Evolutionary conservation across 2,888 invertebrate genomes (phyloP).

Genomic region (Drosophila limbata): DNA sequence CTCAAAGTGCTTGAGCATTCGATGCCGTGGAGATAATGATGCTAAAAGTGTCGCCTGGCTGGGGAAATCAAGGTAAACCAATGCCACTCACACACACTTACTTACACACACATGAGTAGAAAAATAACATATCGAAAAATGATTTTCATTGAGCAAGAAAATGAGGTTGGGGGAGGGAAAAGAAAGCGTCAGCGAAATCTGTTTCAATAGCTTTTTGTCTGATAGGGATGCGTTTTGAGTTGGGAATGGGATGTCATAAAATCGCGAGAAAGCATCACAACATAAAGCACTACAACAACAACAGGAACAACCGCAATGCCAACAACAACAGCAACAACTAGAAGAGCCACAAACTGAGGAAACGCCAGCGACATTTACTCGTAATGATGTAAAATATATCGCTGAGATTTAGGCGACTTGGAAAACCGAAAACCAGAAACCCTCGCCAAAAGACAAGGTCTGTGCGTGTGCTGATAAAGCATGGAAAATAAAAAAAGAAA

Average conservation of each 20-base stretch:
- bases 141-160: conserved; percentile 64
- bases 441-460: conserved; percentile 55
- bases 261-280: conserved; percentile 70
- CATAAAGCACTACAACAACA: conserved; percentile 59
- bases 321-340: conserved; percentile 31
- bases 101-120: conserved; percentile 17
- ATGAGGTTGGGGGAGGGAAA: conserved; percentile 13
- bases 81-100: conserved; percentile 33
- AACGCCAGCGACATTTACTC: conserved; percentile 46
- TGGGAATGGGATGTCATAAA: conserved; percentile 70
- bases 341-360: conserved; percentile 30
- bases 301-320: conserved; percentile 19
- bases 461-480: conserved; percentile 76
- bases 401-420: conserved; percentile 76
- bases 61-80: conserved; percentile 65
- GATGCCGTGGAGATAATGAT: conserved; percentile 79
- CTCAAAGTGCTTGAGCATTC: conserved; percentile 75
- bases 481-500: conserved; percentile 27
- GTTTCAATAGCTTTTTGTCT: conserved; percentile 62
- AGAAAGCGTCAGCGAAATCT: conserved; percentile 79
- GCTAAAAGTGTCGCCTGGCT: conserved; percentile 69
- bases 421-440: conserved; percentile 16
- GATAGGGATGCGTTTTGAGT: conserved; percentile 45
- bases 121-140: conserved; percentile 79
- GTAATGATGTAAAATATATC: conserved; percentile 79